These are phyloP conservation scores for Microtus richardsoni DNA, from an alignment of 2,113 vertebrate genomes.

Conservation along the genomic window DNA sequence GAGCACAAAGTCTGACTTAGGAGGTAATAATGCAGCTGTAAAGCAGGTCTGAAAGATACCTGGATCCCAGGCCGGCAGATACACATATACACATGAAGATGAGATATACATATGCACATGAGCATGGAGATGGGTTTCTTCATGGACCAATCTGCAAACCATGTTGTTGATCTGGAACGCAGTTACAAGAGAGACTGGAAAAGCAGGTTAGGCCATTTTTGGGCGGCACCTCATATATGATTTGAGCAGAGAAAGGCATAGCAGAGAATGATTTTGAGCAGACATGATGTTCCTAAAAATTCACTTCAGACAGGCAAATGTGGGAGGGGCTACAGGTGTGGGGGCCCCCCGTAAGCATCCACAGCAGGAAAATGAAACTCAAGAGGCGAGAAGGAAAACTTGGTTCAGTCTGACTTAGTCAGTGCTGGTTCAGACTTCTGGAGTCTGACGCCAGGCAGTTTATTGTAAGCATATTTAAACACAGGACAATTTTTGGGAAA, in stretches of 20 bases:
- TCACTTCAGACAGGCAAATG: not conserved
- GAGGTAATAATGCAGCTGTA: constrained; percentile 8
- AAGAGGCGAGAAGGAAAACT: not conserved
- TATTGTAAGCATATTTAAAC: not conserved
- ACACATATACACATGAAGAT: not conserved
- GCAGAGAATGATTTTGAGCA: not conserved
- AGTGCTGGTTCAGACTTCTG: not conserved
- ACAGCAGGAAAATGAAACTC: not conserved
- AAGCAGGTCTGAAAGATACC: not conserved
- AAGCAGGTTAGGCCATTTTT: not conserved
- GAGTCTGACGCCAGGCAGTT: not conserved
- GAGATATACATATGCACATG: not conserved
- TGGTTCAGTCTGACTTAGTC: not conserved
- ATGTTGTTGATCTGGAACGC: not conserved
- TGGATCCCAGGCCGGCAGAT: not conserved
- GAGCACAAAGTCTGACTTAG: not conserved
- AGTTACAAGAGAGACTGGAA: not conserved
- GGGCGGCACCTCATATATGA: no score
- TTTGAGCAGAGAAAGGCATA: not conserved
- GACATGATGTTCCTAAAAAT: not conserved
- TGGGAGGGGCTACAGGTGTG: not conserved
- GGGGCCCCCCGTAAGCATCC: not conserved
- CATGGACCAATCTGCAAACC: no score
- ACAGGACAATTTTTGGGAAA: not conserved
- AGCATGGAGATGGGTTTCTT: not conserved